These are phyloP conservation scores for Papilio elwesi DNA, from an alignment of 2,888 invertebrate genomes.

Conservation along the genomic window DNA sequence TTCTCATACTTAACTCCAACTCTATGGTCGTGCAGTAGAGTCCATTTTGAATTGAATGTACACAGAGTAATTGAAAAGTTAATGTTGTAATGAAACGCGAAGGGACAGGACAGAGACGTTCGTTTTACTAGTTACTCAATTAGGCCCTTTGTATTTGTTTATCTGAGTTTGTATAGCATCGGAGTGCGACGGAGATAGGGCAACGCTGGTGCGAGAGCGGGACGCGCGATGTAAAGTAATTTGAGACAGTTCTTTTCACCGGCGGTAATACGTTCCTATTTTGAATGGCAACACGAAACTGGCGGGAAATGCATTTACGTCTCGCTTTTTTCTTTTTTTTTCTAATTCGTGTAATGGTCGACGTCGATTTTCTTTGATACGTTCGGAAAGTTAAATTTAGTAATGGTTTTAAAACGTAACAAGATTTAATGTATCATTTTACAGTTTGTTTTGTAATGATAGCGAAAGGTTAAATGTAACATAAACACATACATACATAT, in stretches of 20 bases:
- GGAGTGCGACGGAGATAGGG: constrained; percentile 59
- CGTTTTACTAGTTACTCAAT: constrained; percentile 85
- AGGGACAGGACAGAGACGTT: constrained; percentile 80
- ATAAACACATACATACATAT: too few species aligned
- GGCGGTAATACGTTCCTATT: constrained; percentile 82
- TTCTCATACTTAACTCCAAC: constrained; percentile 16
- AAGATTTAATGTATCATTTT: not conserved
- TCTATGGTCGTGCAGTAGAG: constrained; percentile 45
- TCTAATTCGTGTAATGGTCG: constrained; percentile 76
- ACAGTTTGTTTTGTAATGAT: constrained; percentile 5
- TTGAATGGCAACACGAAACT: constrained; percentile 81
- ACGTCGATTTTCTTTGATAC: constrained; percentile 76
- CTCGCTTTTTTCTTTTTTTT: constrained; percentile 62
- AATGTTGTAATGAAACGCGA: constrained; percentile 63
- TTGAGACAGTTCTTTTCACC: constrained; percentile 84
- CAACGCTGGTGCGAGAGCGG: constrained; percentile 49
- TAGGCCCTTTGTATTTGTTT: constrained; percentile 85
- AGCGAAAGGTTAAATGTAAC: not conserved
- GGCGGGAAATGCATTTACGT: constrained; percentile 82
- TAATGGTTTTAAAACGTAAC: constrained; percentile 40
- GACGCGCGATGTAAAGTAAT: constrained; percentile 73
- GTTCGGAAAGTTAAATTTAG: constrained; percentile 58
- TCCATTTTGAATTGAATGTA: constrained; percentile 46
- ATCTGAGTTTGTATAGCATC: constrained; percentile 81
- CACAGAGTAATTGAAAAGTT: constrained; percentile 43